These are phyloP conservation scores for Poliocrania exsul DNA, from an alignment of 2,797 vertebrate genomes.

Conservation along the genomic window DNA sequence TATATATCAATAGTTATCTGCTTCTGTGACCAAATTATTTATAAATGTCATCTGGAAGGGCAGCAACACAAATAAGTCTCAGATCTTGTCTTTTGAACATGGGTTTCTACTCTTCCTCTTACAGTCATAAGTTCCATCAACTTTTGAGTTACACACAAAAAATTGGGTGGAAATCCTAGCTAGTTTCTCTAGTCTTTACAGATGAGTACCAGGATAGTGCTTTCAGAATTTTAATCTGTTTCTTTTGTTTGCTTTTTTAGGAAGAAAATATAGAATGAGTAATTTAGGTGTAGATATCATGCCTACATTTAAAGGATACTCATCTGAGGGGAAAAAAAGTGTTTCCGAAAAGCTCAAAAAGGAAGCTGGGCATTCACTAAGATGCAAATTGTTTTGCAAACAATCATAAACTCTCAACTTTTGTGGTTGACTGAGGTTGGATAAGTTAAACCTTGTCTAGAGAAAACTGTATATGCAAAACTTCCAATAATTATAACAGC, in stretches of 20 bases:
- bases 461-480: not conserved
- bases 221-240: not conserved
- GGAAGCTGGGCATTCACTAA: not conserved
- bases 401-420: not conserved
- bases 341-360: not conserved
- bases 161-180: not conserved
- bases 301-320: not conserved
- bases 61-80: not conserved
- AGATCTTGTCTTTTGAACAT: not conserved
- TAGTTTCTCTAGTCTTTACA: not conserved
- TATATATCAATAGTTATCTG: not conserved
- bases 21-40: not conserved
- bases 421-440: not conserved
- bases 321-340: not conserved
- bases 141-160: not conserved
- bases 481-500: not conserved
- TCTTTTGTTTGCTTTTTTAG: not conserved
- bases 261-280: not conserved
- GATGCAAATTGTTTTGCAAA: not conserved
- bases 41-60: not conserved
- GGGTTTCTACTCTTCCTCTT: not conserved
- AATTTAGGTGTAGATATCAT: not conserved
- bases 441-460: not conserved
- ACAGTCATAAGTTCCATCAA: not conserved
- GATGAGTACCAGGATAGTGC: rapidly evolving